Base-by-base conservation (phyloP, 2,113 vertebrate genomes). In the Irena cyanogastra region DNA sequence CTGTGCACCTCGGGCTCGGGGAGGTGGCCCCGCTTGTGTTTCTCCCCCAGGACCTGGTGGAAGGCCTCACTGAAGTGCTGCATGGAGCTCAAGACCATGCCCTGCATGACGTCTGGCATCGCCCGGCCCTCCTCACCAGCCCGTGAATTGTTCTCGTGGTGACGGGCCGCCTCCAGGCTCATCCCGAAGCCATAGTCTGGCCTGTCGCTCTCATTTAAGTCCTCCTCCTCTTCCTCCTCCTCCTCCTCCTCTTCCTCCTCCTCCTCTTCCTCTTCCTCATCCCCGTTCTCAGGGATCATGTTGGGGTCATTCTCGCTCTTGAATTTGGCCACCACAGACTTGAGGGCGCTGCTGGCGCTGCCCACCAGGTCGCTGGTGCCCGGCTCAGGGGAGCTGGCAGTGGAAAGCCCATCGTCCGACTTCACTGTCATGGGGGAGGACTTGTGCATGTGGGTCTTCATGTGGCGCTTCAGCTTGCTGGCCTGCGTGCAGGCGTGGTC, bases 401-500 rank as follows among this genome's bases (percentile, higher is more conserved):
- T 98, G 47, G 99, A 99, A 77, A 99, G 98, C 65, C 99, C 99
- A 1, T 99, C 99, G 11, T 99, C 99, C 3, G 99, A 99, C 97
- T 99, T 99, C 91, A 99, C 99, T 0, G 99, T 98, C 98, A 99
- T 99, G 71, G 99, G 99, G 30, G 99, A 99, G 9, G 99, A 99
- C 97, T 99, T 99, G 98, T 99, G 99, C 98, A 99, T 99, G 98
- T 99, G 99, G 23, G 99, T 99, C 97, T 99, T 99, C 99, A 99
- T 99, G 98, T 99, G 99, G 93, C 99, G 99, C 97, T 99, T 99
- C 85, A 99, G 98, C 97, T 99, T 99, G 98, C 99, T 99, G 94
- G 99, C 99, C 98, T 99, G 99, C 16, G 99, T 99, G 97, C 99
- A 99, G 71, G 99, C 99, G 18, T 99, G 99, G 97, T 99, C 99